Percentiles rank a stretch among this genome's conserved stretches.
Evolutionary conservation across 2,888 invertebrate genomes (phyloP).

Genomic region (Apeira syringaria): DNA sequence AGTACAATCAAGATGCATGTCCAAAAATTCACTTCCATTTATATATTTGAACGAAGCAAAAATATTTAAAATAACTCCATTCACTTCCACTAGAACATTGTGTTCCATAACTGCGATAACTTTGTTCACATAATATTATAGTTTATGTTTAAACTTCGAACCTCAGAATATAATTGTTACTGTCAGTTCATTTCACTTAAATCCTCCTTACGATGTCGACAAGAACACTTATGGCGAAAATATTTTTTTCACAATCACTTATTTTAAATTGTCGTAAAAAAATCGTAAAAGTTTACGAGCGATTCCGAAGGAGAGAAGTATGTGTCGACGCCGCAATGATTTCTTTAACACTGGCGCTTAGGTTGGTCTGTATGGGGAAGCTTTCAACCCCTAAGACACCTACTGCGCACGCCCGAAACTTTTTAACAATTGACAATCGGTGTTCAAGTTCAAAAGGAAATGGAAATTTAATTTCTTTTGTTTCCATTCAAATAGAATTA

Average conservation of each 20-base stretch:
- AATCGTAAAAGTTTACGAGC: slow-evolving; percentile 54
- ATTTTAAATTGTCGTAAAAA: background rate
- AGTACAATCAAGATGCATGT: slow-evolving; percentile 56
- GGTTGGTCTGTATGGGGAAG: slow-evolving; percentile 59
- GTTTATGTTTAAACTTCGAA: background rate
- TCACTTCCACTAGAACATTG: slow-evolving; percentile 48
- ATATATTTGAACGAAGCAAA: slow-evolving; percentile 51
- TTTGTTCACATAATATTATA: slow-evolving; percentile 23
- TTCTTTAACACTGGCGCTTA: slow-evolving; percentile 50
- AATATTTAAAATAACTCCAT: slow-evolving; percentile 54
- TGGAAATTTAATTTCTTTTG: slow-evolving; percentile 9
- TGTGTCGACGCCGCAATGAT: slow-evolving; percentile 37
- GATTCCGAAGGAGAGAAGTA: slow-evolving; percentile 17
- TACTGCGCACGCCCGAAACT: slow-evolving; percentile 63
- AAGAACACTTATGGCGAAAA: background rate
- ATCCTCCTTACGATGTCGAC: background rate
- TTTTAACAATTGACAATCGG: slow-evolving; percentile 33
- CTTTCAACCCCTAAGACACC: slow-evolving; percentile 36
- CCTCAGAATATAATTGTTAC: background rate
- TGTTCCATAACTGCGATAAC: slow-evolving; percentile 67
- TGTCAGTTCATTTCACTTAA: slow-evolving; percentile 13
- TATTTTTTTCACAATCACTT: too few species aligned
- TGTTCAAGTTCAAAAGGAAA: slow-evolving; percentile 20
- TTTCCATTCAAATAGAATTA: background rate
- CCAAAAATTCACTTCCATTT: slow-evolving; percentile 78